These are phyloP conservation scores for Malurus splendens DNA, from an alignment of 2,797 vertebrate genomes.

Conservation along the genomic window DNA sequence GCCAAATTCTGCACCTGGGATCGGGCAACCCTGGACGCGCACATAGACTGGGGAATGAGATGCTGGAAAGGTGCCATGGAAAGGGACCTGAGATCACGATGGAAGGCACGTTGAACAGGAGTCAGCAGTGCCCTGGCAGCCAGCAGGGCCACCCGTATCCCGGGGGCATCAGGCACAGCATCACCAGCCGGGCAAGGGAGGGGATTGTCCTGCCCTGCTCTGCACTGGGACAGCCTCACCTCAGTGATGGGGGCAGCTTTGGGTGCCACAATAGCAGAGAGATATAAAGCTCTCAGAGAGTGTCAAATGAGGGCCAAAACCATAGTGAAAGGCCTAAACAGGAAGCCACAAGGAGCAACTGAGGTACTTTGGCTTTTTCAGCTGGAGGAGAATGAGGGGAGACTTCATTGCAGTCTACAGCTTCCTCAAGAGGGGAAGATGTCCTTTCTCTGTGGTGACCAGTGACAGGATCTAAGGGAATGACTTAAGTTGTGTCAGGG, in stretches of 20 bases:
- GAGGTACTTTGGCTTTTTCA: not conserved
- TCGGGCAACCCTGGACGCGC: not conserved
- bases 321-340: not conserved
- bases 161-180: not conserved
- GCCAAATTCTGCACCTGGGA: not conserved
- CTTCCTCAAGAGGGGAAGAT: not conserved
- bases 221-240: fast-evolving
- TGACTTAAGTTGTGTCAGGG: not conserved
- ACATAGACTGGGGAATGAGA: not conserved
- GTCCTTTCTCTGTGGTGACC: not conserved
- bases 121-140: not conserved
- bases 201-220: not conserved
- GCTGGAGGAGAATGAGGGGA: not conserved
- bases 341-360: not conserved
- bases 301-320: not conserved
- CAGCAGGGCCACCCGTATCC: fast-evolving
- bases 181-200: fast-evolving
- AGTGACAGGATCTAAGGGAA: not conserved
- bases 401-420: not conserved
- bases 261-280: fast-evolving
- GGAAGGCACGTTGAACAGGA: fast-evolving
- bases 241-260: fast-evolving
- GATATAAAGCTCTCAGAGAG: fast-evolving
- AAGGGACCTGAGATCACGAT: not conserved
- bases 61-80: not conserved